A percentile compares a stretch with the other conserved stretches of the same genome.
Conservation (phyloP, 1,140 invertebrate species). For the Bombus pascuorum region DNA sequence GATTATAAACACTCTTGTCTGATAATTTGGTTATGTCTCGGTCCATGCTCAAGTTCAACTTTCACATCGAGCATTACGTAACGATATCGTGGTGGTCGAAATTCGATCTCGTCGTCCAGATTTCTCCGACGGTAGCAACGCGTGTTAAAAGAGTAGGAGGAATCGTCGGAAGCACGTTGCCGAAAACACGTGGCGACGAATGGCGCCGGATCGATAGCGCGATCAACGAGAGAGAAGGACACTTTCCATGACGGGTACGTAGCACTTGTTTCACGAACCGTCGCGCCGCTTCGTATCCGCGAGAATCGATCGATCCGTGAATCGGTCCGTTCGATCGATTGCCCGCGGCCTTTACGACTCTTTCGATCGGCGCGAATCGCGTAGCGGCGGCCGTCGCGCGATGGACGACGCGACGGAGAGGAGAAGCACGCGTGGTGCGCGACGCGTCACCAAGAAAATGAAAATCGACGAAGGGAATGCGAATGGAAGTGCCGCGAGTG, state of each 20-base stretch:
- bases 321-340: not conserved
- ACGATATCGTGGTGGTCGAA: not conserved
- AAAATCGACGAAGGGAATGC: constrained; percentile 1
- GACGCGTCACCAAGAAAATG: not conserved
- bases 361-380: not conserved
- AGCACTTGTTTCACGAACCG: constrained; percentile 32
- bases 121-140: not conserved
- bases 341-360: not conserved
- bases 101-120: not conserved
- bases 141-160: not conserved
- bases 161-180: constrained; percentile 40
- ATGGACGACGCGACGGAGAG: not conserved
- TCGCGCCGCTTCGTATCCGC: not conserved
- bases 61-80: not conserved
- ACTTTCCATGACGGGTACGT: constrained; percentile 20
- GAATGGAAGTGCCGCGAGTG: constrained; percentile 3
- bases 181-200: constrained; percentile 60
- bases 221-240: constrained; percentile 37
- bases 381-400: constrained; percentile 8
- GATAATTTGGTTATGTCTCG: constrained; percentile 52
- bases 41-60: constrained; percentile 32
- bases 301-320: constrained; percentile 10
- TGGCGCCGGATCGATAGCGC: constrained; percentile 42
- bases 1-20: constrained; percentile 63
- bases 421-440: not conserved